A percentile compares a stretch with the other conserved stretches of the same genome.
Evolutionary conservation across 2,888 invertebrate species (phyloP).

Genomic region (Drepana falcataria): DNA sequence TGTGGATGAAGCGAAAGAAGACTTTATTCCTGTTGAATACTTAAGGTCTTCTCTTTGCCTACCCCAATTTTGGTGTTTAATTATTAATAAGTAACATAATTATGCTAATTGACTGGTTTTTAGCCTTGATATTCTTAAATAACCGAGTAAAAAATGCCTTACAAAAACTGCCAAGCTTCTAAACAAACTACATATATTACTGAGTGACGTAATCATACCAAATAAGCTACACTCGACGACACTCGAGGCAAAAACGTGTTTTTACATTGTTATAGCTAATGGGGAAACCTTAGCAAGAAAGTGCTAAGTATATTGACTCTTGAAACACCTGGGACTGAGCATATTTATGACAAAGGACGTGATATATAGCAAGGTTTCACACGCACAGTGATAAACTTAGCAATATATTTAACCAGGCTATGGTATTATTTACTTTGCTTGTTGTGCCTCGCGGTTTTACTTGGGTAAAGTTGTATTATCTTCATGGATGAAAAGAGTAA

Average conservation of each 20-base stretch:
- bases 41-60: too few species aligned
- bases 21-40: too few species aligned
- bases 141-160: not conserved
- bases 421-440: too few species aligned
- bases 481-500: too few species aligned
- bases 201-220: constrained; percentile 20
- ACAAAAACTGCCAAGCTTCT: not conserved
- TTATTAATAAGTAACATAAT: too few species aligned
- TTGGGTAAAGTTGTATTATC: too few species aligned
- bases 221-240: constrained; percentile 14
- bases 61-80: too few species aligned
- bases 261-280: constrained; percentile 42
- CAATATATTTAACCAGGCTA: too few species aligned
- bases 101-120: too few species aligned
- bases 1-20: too few species aligned
- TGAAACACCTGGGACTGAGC: constrained; percentile 17
- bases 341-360: constrained; percentile 5
- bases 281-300: constrained; percentile 12
- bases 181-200: constrained; percentile 1
- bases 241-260: constrained; percentile 30
- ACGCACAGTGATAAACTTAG: not conserved
- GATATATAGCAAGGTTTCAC: not conserved
- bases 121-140: too few species aligned
- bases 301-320: constrained; percentile 9
- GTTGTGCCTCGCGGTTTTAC: too few species aligned